Evolutionary conservation across 2,888 invertebrate species (phyloP).

Genomic region (Drosophila eohydei): DNA sequence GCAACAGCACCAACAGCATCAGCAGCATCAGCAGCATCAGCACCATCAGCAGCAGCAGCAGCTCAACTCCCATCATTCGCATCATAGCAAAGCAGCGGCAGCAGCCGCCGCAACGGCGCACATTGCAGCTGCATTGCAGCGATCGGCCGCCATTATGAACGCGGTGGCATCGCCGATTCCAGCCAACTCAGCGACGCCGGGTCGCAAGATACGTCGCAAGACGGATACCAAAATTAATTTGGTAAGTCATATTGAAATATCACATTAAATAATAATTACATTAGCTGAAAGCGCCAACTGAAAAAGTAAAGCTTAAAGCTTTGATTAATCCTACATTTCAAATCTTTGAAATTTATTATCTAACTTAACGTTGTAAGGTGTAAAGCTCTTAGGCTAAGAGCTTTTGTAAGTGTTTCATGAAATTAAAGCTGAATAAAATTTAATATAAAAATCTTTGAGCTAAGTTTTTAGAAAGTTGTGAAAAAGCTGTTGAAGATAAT

Average conservation of each 20-base stretch:
- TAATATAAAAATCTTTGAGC: too few species aligned
- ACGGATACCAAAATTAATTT: slow-evolving; percentile 87
- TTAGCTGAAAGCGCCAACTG: neutral
- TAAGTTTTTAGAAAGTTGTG: too few species aligned
- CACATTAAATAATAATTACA: neutral
- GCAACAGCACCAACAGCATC: slow-evolving; percentile 47
- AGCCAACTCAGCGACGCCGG: slow-evolving; percentile 86
- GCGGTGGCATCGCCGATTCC: slow-evolving; percentile 85
- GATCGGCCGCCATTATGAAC: slow-evolving; percentile 85
- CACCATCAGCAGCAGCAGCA: slow-evolving; percentile 45
- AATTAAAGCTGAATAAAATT: too few species aligned
- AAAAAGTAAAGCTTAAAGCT: neutral
- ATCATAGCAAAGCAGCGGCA: slow-evolving; percentile 72
- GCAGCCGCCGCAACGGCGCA: slow-evolving; percentile 65
- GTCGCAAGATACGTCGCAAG: slow-evolving; percentile 90
- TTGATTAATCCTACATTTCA: neutral
- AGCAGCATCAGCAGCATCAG: slow-evolving; percentile 46
- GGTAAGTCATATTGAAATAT: slow-evolving; percentile 58
- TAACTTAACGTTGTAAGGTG: too few species aligned
- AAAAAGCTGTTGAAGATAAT: neutral
- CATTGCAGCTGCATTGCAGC: slow-evolving; percentile 76
- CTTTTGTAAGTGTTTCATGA: too few species aligned
- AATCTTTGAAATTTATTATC: too few species aligned
- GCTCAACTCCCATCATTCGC: slow-evolving; percentile 59
- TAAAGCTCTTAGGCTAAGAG: too few species aligned